A percentile compares a stretch with the other conserved stretches of the same genome.
These are phyloP conservation scores for Eupsittula cactorum DNA, from an alignment of 2,113 vertebrate species.

Conservation along the genomic window DNA sequence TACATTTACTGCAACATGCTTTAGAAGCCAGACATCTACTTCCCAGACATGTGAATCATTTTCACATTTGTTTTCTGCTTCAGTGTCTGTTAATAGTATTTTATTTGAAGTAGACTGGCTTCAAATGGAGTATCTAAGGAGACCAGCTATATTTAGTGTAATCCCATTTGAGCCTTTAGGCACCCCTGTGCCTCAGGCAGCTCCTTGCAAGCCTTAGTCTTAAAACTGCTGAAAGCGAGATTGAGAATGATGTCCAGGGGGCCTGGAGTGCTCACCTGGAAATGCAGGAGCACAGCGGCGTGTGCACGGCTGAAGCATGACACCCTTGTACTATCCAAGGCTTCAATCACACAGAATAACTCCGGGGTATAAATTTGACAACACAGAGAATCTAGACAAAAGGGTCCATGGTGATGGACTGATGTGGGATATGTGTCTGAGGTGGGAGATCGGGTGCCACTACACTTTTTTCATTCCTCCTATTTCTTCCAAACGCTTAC, in stretches of 20 bases:
- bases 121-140: background rate
- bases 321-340: background rate
- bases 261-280: background rate
- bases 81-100: background rate
- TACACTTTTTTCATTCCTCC: background rate
- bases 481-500: background rate
- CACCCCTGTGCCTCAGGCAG: background rate
- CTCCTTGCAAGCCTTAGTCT: background rate
- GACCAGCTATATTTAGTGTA: background rate
- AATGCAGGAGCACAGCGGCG: background rate
- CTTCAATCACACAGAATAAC: background rate
- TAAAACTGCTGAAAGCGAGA: background rate
- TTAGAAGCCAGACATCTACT: constrained; percentile 1
- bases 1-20: background rate
- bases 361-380: background rate
- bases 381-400: background rate
- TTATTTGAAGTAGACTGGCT: background rate
- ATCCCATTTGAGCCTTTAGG: background rate
- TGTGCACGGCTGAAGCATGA: background rate
- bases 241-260: fast-evolving
- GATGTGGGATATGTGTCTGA: background rate
- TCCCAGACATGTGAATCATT: background rate
- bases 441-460: background rate
- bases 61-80: constrained; percentile 21
- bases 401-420: background rate